Evolutionary conservation across 2,113 vertebrate species (phyloP), one percentile per base, ranked within the genome.

Genomic region (Mungos mungo): DNA sequence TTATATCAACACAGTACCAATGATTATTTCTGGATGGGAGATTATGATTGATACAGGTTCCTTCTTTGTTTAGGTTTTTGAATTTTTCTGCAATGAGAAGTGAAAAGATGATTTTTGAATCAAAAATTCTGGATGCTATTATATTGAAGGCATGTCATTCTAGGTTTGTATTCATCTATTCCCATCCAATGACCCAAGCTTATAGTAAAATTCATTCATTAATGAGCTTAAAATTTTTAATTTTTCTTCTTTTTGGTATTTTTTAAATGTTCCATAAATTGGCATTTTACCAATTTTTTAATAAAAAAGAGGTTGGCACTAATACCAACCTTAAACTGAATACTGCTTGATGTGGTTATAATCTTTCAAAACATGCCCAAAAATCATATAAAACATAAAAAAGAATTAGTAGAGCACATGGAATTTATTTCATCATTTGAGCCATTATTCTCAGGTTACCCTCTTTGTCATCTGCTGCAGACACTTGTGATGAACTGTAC

Each of bases 21-120:
- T 83, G 38, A 86, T 82, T 93, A 54, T 69, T 88, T 96, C 66
- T 82, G 9, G 1, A 45, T 57, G 31, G 1, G 25, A 83, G 18
- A 15, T 80, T 84, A 69, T 35, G 38, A 69, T 69, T 60, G 18
- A 65, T 23, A 77, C 3, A 13, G 31, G 69, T 90, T 89, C 69
- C 45, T 76, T 84, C 63, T 93, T 95, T 91, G 92, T 87, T 96
- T 80, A 86, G 33, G 5, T 63, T 96, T 93, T 72, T 74, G 4
- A 63, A 29, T 50, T 95, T 84, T 66, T 50, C 57, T 77, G 2
- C 41, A 83, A 60, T 65, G 10, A 80, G 21, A 83, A 96, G 79
- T 95, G 66, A 87, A 8, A 83, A 93, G 35, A 83, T 95, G 3
- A 95, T 57, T 88, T 81, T 95, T 88, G 50, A 95, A 57, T 86